Conservation (phyloP, 1,140 invertebrate genomes). For the Eubasilissa regina region DNA sequence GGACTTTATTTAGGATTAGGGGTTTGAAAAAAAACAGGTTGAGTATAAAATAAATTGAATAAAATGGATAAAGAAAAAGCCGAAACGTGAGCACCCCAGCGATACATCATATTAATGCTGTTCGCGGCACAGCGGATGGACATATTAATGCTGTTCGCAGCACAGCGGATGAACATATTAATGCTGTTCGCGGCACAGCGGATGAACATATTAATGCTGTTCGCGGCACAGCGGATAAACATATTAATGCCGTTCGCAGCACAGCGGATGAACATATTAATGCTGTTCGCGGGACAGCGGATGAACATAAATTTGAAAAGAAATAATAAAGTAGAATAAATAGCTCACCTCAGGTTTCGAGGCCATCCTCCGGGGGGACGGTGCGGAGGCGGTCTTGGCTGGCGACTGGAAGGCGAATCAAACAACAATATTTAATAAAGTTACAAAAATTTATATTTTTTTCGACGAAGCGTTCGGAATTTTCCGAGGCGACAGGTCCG, state of each 20-base stretch:
- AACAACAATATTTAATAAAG: too few relatives aligned
- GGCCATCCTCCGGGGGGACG: conserved; percentile 14
- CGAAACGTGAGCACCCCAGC: conserved; percentile 8
- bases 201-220: conserved; percentile 6
- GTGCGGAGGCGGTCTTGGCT: conserved; percentile 17
- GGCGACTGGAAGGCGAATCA: conserved; percentile 32
- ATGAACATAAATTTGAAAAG: conserved; percentile 8
- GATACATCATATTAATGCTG: conserved; percentile 31
- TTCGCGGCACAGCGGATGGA: too few relatives aligned
- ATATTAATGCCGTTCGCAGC: too few relatives aligned
- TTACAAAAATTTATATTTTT: too few relatives aligned
- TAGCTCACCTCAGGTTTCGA: conserved; percentile 57
- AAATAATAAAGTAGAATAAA: conserved; percentile 4
- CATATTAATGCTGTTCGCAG: neutral
- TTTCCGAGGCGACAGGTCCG: too few relatives aligned
- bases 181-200: neutral
- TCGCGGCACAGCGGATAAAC: neutral
- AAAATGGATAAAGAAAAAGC: neutral
- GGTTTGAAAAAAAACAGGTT: neutral
- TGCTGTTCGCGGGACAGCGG: neutral
- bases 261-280: too few relatives aligned
- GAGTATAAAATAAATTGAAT: neutral
- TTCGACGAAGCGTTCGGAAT: too few relatives aligned
- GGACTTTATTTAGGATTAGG: neutral
- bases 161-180: neutral